Evolutionary conservation across 2,797 vertebrate species (phyloP).

Genomic region (Lacerta bilineata): DNA sequence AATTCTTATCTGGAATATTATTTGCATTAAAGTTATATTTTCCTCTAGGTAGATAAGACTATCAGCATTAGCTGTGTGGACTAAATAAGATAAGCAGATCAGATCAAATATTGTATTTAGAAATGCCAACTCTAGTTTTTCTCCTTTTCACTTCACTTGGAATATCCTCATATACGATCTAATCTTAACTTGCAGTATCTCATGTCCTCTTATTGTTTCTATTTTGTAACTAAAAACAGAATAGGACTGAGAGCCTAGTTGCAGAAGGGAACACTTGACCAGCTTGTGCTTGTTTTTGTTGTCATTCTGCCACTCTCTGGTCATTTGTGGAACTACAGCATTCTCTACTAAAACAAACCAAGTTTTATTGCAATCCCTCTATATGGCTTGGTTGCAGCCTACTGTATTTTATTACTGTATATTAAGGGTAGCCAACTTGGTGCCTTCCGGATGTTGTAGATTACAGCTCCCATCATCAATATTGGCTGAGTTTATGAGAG

Average conservation of each 20-base stretch:
- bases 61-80: slow-evolving; percentile 40
- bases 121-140: slow-evolving; percentile 48
- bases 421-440: too few relatives aligned
- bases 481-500: too few relatives aligned
- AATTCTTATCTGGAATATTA: slow-evolving; percentile 63
- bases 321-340: slow-evolving; percentile 46
- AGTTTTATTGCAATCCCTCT: not conserved
- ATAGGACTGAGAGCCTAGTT: slow-evolving; percentile 33
- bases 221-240: slow-evolving; percentile 58
- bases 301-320: slow-evolving; percentile 67
- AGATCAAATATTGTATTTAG: slow-evolving; percentile 51
- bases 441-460: not conserved
- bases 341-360: not conserved
- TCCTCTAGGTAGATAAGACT: slow-evolving; percentile 52
- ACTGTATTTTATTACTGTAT: not conserved
- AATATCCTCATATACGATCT: slow-evolving; percentile 30
- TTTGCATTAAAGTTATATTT: slow-evolving; percentile 54
- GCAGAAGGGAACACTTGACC: slow-evolving; percentile 35
- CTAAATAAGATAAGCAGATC: slow-evolving; percentile 60
- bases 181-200: slow-evolving; percentile 43
- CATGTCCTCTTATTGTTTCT: slow-evolving; percentile 44
- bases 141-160: slow-evolving; percentile 48
- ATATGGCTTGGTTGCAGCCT: not conserved
- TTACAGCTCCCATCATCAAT: too few relatives aligned
- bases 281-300: slow-evolving; percentile 37